Conservation (phyloP, 2,888 invertebrate species). For the Morpho achilles region DNA sequence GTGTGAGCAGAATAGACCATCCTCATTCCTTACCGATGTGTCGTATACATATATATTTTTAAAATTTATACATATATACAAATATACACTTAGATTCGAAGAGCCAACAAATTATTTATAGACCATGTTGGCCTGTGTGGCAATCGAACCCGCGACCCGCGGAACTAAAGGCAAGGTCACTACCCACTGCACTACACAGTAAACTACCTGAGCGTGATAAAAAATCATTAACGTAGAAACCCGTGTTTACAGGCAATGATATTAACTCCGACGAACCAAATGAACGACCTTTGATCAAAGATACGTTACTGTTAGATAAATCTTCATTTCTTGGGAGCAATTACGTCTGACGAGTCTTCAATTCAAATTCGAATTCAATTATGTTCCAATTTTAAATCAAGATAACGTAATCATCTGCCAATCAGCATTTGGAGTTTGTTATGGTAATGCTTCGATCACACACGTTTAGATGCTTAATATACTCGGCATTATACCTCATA, state of each 20-base stretch:
- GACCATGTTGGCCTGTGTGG: no score
- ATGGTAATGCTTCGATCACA: not conserved
- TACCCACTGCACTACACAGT: no score
- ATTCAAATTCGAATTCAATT: constrained; percentile 38
- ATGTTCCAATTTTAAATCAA: constrained; percentile 35
- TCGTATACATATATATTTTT: no score
- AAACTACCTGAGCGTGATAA: no score
- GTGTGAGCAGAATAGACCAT: no score
- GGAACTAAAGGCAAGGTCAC: no score
- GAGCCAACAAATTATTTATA: no score
- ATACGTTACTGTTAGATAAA: constrained; percentile 22
- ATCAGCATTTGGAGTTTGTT: constrained; percentile 25
- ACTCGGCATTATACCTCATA: not conserved
- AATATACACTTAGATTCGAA: no score
- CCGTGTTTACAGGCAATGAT: not conserved
- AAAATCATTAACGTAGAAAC: no score
- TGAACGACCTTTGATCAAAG: constrained; percentile 15
- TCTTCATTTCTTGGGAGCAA: constrained; percentile 28
- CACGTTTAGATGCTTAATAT: constrained; percentile 2
- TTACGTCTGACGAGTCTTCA: constrained; percentile 35
- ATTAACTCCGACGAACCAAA: constrained; percentile 16
- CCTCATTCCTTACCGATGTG: no score
- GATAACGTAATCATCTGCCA: constrained; percentile 35
- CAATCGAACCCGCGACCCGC: no score
- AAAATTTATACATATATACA: no score